Base-by-base conservation (phyloP, 1,140 invertebrate species). In the Papilio glaucus region DNA sequence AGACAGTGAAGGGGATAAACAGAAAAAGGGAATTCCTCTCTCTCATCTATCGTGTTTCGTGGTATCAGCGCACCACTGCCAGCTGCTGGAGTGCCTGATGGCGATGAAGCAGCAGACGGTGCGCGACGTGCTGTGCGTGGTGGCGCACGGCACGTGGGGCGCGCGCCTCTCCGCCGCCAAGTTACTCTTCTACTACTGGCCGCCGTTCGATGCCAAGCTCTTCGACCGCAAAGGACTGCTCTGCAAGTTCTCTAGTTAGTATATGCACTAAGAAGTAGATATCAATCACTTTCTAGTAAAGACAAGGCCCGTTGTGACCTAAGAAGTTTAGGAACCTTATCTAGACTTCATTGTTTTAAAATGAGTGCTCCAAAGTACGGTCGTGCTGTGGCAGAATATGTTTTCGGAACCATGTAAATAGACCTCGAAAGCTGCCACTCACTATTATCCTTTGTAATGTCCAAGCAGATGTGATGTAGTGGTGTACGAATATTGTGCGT, bases 131-230 rank as follows among this genome's bases (percentile, higher is more conserved):
- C 94, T 99, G 7, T 98, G 97, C 86, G 98, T 99, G 12, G 98
- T 99, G 77, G 99, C 99, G 10, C 98, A 99, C 91, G 99, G 99
- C 12, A 99, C 99, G 1, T 96, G 97, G 71, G 96, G 96, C 62
- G 97, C 98, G 0, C 94, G 98, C 73, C 95, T 97, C 61, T 98
- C 98, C 2, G 99, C 99, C 15, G 98, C 98, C 49, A 99, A 99
- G 94, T 94, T 99, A 26, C 94, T 99, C 15, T 99, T 99, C 92
- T 98, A 99, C 93, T 99, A 99, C 89, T 99, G 99, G 98, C 99
- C 99, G n/a, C 97, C 98, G 2, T 97, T 99, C 79, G 99, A 99
- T 94, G 97, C 98, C 18, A 97, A 97, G 84, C 95, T 98, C 2
- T 97, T 98, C 83, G 98, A 99, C 87, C 94, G 98, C 57, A 97